Conservation (phyloP, 2,888 invertebrate genomes). For the Plagodis pulveraria region DNA sequence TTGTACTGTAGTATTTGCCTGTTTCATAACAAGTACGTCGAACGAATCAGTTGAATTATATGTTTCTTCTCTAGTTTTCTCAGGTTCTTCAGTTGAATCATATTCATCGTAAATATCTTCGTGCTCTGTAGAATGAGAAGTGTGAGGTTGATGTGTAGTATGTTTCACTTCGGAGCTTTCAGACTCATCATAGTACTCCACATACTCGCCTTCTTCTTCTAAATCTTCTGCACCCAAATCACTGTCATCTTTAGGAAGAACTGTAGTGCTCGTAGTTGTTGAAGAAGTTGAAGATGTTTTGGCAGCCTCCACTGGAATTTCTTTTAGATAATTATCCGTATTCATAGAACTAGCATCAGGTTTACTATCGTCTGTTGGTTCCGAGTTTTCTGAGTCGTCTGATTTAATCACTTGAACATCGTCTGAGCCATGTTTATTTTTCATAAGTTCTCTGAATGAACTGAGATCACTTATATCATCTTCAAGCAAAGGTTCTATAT, state of each 20-base stretch:
- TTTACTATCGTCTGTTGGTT: conserved; percentile 65
- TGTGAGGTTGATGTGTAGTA: conserved; percentile 56
- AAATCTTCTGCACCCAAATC: conserved; percentile 56
- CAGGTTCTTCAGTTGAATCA: conserved; percentile 71
- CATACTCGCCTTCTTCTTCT: conserved; percentile 68
- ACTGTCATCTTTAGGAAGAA: conserved; percentile 45
- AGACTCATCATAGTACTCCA: conserved; percentile 72
- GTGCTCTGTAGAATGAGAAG: conserved; percentile 53
- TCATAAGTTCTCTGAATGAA: conserved; percentile 78
- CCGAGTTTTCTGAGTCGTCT: conserved; percentile 55
- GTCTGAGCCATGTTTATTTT: conserved; percentile 73
- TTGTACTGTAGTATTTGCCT: conserved; percentile 78
- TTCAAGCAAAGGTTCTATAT: conserved; percentile 84
- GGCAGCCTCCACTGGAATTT: conserved; percentile 42
- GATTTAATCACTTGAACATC: conserved; percentile 84
- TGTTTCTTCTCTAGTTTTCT: conserved; percentile 52
- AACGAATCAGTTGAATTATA: conserved; percentile 65
- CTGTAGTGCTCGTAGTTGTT: conserved; percentile 43
- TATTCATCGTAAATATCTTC: conserved; percentile 78
- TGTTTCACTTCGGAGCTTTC: conserved; percentile 62
- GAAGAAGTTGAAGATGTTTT: conserved; percentile 42
- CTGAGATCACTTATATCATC: conserved; percentile 83
- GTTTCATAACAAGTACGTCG: conserved; percentile 85
- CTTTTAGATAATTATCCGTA: conserved; percentile 65
- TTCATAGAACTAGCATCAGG: conserved; percentile 76